Evolutionary conservation across 2,888 invertebrate species (phyloP), one percentile per base, ranked within the genome.

Genomic region (Barypeithes pellucidus): DNA sequence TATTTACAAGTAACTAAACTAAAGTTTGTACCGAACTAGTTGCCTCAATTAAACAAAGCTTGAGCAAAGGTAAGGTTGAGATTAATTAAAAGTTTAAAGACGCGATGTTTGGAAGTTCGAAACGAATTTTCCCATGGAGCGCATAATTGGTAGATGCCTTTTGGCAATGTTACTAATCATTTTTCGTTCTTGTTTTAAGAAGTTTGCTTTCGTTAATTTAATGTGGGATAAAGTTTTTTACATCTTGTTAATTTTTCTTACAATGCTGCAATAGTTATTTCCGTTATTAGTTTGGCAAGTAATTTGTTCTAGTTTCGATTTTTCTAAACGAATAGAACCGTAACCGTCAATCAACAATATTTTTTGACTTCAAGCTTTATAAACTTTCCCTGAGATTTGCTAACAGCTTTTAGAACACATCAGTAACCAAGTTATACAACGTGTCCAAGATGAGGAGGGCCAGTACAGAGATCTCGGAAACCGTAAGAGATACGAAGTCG

Each of bases 71-170:
- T 41, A 22, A 45, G n/a, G 41, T 61, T 22, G 61, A 24, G 14
- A 61, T 45, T 39, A 61, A 45, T 61, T 61, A 61, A 61, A 61
- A 57, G 9, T 61, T 61, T 43, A 60, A 43, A n/a, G n/a, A 41
- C 22, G 60, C 60, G 43, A 60, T 60, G 41, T 60, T 41, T 43
- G 22, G 0, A 61, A 61, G 45, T 45, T 61, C 16, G 45, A 61
- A 61, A 45, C 45, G 41, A 61, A 43, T 45, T 61, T 45, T 45
- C 43, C 29, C 61, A 61, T 5, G 61, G 16, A 61, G 29, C 43
- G 43, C 61, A 61, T 61, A 61, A 61, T 61, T 45, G 61, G 43
- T 43, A 11, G 29, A 4, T 45, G 39, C 45, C 61, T 16, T 29
- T 29, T 9, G 60, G 45, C 24, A 24, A 43, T 22, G 8, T 24